Base-by-base conservation (phyloP, 30 jellyfish, hydroid and myxozoan genomes). In the Hydractinia symbiolongicarpus region DNA sequence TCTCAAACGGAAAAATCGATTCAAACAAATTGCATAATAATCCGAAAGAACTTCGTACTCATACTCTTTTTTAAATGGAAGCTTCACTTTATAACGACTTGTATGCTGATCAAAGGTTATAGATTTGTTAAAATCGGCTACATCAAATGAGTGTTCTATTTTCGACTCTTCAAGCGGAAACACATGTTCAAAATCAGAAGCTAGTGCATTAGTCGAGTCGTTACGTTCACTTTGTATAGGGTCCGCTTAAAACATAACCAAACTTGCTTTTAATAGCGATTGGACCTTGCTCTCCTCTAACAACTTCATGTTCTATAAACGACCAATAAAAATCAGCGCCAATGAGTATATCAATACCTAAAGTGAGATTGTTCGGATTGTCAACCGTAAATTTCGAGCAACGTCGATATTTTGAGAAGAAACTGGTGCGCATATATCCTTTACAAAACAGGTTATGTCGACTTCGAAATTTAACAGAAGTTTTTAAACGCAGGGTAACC, bases 251-350 rank as follows among this genome's bases (percentile, higher is more conserved):
- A 50, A 76, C 71, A 76, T 19, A 76, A 49, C 84, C 84, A 16
- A 76, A 76, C 79, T 76, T 76, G 19, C 77, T 50, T 76, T 76
- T 76, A 19, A 76, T 11, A 5, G 81, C 84, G 17, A 76, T 58
- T 5, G 84, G 84, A 15, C n/a, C 44, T 30, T 30, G 44, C 44
- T 30, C 14, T 30, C 84, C 84, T 76, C 84, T 54, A 53, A 76
- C 55, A 50, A 50, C 17, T 8, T 19, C 73, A 51, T 76, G 1
- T 76, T 76, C 84, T 11, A 76, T 50, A 50, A 76, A 53, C 73
- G 20, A 16, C 84, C 84, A 76, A 76, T 40, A 76, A 54, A 76
- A 40, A 58, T 76, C 84, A 53, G 60, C 64, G 14, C 84, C 84
- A 53, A 76, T 76, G 50, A 76, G 64, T 50, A 76, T 61, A 21